A percentile compares a stretch with the other conserved stretches of the same genome.
Evolutionary conservation across 2,888 invertebrate genomes (phyloP).

Genomic region (Yponomeuta cagnagella): DNA sequence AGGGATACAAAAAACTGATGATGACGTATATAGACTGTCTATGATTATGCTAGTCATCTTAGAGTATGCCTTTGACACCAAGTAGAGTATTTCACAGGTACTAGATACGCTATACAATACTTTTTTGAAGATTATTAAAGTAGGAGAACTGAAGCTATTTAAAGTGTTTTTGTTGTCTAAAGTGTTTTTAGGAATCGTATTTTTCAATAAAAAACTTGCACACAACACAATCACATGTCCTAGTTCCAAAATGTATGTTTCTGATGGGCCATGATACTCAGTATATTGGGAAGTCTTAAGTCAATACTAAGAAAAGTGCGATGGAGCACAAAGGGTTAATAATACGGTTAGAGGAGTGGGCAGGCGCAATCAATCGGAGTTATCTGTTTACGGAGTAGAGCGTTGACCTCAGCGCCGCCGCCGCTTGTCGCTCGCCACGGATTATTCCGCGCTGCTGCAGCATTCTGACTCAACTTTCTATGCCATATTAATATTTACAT

Average conservation of each 20-base stretch:
- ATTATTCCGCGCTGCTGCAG: slow-evolving; percentile 9
- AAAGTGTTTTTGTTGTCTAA: no score
- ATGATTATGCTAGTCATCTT: no score
- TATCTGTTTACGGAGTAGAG: slow-evolving; percentile 50
- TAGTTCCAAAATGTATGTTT: background rate
- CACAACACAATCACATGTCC: no score
- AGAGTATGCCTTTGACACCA: no score
- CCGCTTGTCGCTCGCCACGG: slow-evolving; percentile 22
- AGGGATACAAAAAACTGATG: no score
- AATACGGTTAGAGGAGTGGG: slow-evolving; percentile 1
- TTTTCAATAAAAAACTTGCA: no score
- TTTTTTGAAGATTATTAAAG: no score
- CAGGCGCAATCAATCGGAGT: slow-evolving; percentile 31
- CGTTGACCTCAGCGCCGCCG: slow-evolving; percentile 40
- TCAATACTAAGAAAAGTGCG: background rate
- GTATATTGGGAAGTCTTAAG: slow-evolving; percentile 16
- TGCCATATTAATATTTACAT: background rate
- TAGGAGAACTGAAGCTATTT: no score
- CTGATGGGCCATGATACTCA: slow-evolving; percentile 30
- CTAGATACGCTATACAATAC: no score
- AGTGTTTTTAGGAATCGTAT: no score
- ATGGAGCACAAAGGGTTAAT: background rate
- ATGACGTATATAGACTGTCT: no score
- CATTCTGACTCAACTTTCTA: background rate
- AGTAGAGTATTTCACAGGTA: no score